Evolutionary conservation across 2,888 invertebrate genomes (phyloP).

Genomic region (Drosophila subquinaria): DNA sequence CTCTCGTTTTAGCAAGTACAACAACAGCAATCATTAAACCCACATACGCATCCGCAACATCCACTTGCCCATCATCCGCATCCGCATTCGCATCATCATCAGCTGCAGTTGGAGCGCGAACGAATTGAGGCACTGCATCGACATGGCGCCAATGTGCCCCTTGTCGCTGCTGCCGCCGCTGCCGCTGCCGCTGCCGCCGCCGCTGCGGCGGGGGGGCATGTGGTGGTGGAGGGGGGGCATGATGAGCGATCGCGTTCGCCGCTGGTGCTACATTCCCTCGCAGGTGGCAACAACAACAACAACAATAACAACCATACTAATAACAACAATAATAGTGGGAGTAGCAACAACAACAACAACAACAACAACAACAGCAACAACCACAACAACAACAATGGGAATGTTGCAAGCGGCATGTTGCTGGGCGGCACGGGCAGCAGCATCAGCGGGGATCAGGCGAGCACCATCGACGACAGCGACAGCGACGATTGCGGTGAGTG

Average conservation of each 20-base stretch:
- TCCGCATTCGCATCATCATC: conserved; percentile 69
- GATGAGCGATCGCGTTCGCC: conserved; percentile 86
- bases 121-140: conserved; percentile 74
- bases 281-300: conserved; percentile 56
- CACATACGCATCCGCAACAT: conserved; percentile 54
- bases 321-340: conserved; percentile 44
- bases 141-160: conserved; percentile 51
- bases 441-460: conserved; percentile 84
- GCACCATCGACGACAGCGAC: conserved; percentile 85
- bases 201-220: conserved; percentile 25
- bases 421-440: conserved; percentile 79
- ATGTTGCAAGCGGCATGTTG: conserved; percentile 50
- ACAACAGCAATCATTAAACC: conserved; percentile 37
- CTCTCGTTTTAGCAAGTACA: conserved; percentile 34
- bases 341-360: conserved; percentile 20
- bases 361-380: conserved; percentile 24
- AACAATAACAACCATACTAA: conserved; percentile 29
- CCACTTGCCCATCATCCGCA: conserved; percentile 58
- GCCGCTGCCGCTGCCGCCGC: conserved; percentile 27
- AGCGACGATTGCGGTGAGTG: conserved; percentile 85
- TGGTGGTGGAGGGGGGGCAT: conserved; percentile 56
- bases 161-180: conserved; percentile 28
- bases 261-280: conserved; percentile 51
- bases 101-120: conserved; percentile 73
- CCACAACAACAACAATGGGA: conserved; percentile 57